Evolutionary conservation across 2,113 vertebrate genomes (phyloP).

Genomic region (Ellobius talpinus): DNA sequence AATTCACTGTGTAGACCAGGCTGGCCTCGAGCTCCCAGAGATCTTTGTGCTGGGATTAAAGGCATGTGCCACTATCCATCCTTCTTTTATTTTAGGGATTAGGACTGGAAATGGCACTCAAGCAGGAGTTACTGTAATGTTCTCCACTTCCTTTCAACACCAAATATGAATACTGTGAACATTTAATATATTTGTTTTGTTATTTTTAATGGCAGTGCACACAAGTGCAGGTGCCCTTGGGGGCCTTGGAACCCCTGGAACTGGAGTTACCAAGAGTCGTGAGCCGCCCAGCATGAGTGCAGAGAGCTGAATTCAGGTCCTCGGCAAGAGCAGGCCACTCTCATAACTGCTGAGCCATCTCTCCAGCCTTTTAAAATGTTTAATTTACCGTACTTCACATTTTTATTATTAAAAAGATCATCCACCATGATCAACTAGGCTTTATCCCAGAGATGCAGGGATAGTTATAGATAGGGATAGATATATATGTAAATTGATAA

Average conservation of each 20-base stretch:
- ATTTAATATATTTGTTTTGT: background rate
- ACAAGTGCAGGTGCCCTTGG: background rate
- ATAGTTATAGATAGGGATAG: background rate
- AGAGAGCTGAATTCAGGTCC: background rate
- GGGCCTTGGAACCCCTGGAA: background rate
- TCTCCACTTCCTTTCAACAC: background rate
- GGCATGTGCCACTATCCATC: background rate
- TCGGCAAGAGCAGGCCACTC: background rate
- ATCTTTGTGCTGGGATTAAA: background rate
- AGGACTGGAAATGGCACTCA: background rate
- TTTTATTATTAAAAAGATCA: background rate
- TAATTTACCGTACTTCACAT: background rate
- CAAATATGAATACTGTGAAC: background rate
- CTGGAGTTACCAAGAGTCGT: background rate
- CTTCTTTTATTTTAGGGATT: background rate
- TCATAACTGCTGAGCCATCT: background rate
- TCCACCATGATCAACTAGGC: background rate
- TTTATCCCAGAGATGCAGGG: background rate
- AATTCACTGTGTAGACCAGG: no score
- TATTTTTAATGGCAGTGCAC: background rate
- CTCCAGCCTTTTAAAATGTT: background rate
- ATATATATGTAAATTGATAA: background rate
- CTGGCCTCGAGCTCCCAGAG: background rate
- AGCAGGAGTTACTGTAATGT: background rate
- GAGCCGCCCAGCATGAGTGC: background rate